phyloP scores from a whole-genome alignment of 2,888 invertebrate genomes.

The Brenthis hecate region DNA sequence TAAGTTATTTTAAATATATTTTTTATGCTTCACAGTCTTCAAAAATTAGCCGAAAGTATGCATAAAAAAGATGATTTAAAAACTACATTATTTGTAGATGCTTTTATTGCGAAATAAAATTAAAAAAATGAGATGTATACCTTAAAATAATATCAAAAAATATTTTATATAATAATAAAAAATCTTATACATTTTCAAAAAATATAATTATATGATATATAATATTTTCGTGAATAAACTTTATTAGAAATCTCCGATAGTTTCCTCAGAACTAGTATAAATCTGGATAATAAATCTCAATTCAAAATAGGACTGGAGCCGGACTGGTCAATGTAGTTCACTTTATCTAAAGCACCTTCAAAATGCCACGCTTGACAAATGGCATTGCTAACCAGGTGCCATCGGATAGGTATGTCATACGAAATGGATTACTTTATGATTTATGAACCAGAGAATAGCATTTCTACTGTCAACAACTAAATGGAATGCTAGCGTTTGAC shows the following conservation, averaged over 20 bases:
- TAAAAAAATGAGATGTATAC: too few relatives aligned
- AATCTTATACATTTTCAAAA: too few relatives aligned
- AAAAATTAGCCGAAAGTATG: too few relatives aligned
- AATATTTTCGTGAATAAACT: too few relatives aligned
- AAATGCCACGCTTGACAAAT: slow-evolving; percentile 43
- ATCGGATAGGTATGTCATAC: slow-evolving; percentile 37
- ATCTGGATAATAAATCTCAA: slow-evolving; percentile 15
- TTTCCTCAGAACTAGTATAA: not conserved
- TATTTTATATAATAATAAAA: too few relatives aligned
- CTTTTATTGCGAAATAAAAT: too few relatives aligned
- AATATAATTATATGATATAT: too few relatives aligned
- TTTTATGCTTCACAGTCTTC: not conserved
- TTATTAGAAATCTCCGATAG: too few relatives aligned
- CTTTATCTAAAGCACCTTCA: slow-evolving; percentile 33
- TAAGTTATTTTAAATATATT: too few relatives aligned
- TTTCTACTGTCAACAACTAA: slow-evolving; percentile 21
- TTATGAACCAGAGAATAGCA: slow-evolving; percentile 40
- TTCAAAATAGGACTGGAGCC: slow-evolving; percentile 9
- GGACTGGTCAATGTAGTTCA: slow-evolving; percentile 28
- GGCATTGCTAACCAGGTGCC: slow-evolving; percentile 40
- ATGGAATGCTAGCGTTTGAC: slow-evolving; percentile 18
- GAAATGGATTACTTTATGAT: slow-evolving; percentile 45
- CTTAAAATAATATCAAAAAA: too few relatives aligned
- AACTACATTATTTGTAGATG: too few relatives aligned
- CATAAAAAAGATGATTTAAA: too few relatives aligned